phyloP scores from a whole-genome alignment of 2,888 invertebrate genomes.

The Globia sparganii region DNA sequence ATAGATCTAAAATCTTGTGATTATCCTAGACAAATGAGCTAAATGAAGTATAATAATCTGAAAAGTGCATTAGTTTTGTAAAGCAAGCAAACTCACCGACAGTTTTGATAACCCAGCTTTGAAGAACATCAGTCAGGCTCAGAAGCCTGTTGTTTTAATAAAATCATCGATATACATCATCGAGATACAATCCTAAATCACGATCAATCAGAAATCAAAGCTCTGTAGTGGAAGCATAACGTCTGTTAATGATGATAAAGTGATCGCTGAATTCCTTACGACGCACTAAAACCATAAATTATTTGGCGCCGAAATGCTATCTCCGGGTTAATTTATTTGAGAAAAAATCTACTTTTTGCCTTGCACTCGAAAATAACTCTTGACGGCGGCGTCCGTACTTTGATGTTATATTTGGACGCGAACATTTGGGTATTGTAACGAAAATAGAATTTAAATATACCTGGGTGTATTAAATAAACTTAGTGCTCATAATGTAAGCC shows the following conservation, averaged over 20 bases:
- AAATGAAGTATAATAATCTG: neutral
- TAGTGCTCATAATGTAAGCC: constrained; percentile 44
- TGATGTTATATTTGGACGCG: constrained; percentile 59
- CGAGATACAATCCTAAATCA: constrained; percentile 10
- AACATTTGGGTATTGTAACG: constrained; percentile 26
- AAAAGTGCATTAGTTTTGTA: neutral
- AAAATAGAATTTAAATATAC: constrained; percentile 62
- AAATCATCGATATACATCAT: constrained; percentile 18
- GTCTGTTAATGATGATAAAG: constrained; percentile 48
- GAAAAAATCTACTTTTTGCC: constrained; percentile 45
- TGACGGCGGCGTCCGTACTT: constrained; percentile 32
- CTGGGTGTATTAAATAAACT: constrained; percentile 36
- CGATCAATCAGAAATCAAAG: constrained; percentile 26
- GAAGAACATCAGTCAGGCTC: constrained; percentile 16
- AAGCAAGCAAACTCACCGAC: neutral
- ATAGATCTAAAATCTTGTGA: neutral
- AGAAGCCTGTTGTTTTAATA: constrained; percentile 7
- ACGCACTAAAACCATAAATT: constrained; percentile 49
- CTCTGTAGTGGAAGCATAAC: constrained; percentile 12
- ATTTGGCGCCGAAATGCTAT: constrained; percentile 51
- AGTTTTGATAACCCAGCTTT: neutral
- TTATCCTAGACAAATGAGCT: neutral
- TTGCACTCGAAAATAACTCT: constrained; percentile 53
- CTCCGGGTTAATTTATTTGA: constrained; percentile 46
- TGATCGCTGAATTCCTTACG: constrained; percentile 37